Evolutionary conservation across 2,797 vertebrate genomes (phyloP).

Genomic region (Mallotus villosus): DNA sequence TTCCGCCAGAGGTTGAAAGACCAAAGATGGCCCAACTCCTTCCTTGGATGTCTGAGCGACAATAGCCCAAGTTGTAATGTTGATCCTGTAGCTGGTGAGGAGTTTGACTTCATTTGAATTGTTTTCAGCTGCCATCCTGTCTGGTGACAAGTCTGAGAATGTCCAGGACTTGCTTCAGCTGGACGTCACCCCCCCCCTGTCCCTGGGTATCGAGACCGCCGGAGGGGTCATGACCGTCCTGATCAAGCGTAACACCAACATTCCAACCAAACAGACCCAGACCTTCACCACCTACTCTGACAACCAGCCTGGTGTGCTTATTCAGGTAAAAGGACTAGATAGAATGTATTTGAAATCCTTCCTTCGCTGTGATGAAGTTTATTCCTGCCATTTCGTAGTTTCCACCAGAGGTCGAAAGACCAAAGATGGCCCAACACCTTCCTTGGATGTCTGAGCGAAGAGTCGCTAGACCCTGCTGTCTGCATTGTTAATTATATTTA

Average conservation of each 20-base stretch:
- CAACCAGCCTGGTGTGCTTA: slow-evolving; percentile 86
- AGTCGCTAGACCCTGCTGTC: slow-evolving; percentile 45
- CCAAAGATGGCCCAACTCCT: no score
- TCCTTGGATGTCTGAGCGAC: slow-evolving; percentile 73
- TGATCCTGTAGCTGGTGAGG: background rate
- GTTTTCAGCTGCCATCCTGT: slow-evolving; percentile 52
- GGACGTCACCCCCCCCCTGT: slow-evolving; percentile 91
- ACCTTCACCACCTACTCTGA: slow-evolving; percentile 86
- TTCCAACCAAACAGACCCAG: slow-evolving; percentile 90
- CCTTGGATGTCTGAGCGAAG: no score
- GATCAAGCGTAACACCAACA: slow-evolving; percentile 94
- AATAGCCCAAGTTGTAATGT: background rate
- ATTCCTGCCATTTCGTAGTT: slow-evolving; percentile 63
- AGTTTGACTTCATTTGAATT: background rate
- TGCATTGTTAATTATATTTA: slow-evolving; percentile 40
- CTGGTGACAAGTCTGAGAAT: slow-evolving; percentile 27
- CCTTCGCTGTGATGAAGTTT: slow-evolving; percentile 47
- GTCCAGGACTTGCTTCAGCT: slow-evolving; percentile 71
- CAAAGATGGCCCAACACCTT: slow-evolving; percentile 66
- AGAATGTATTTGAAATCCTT: background rate
- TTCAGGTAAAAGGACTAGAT: slow-evolving; percentile 70
- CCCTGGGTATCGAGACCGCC: slow-evolving; percentile 92
- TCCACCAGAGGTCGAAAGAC: slow-evolving; percentile 65
- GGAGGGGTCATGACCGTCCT: slow-evolving; percentile 94
- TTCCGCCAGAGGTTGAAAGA: no score